These are phyloP conservation scores for Platorchestia sp. DNA, from an alignment of 1,140 invertebrate genomes.

Conservation along the genomic window DNA sequence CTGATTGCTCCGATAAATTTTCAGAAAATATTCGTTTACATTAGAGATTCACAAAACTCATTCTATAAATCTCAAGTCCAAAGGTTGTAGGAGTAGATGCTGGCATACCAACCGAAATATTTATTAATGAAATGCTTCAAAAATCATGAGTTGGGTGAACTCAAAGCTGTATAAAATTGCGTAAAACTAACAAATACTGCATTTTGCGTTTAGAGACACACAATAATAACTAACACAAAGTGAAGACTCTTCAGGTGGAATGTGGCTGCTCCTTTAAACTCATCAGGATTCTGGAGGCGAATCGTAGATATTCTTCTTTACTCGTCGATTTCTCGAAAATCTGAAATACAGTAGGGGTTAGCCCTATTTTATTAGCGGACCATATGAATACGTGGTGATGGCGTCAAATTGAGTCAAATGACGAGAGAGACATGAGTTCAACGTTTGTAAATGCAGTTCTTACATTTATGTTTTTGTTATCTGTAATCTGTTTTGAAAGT, in stretches of 20 bases:
- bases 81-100: too few species aligned
- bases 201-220: background rate
- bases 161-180: background rate
- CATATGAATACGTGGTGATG: too few species aligned
- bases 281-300: slow-evolving; percentile 33
- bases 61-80: too few species aligned
- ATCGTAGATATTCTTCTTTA: slow-evolving; percentile 45
- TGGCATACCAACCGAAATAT: too few species aligned
- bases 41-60: too few species aligned
- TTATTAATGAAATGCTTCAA: too few species aligned
- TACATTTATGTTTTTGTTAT: background rate
- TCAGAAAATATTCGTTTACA: too few species aligned
- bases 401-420: background rate
- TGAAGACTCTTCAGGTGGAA: background rate
- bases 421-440: background rate
- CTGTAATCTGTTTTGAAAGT: background rate
- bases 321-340: slow-evolving; percentile 36
- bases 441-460: background rate
- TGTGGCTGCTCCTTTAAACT: slow-evolving; percentile 42
- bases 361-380: background rate
- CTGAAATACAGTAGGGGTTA: background rate
- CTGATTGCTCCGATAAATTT: too few species aligned
- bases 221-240: background rate
- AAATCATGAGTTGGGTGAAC: too few species aligned
- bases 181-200: background rate